Conservation (phyloP, 2,113 vertebrate genomes). For the Anoplopoma fimbria region DNA sequence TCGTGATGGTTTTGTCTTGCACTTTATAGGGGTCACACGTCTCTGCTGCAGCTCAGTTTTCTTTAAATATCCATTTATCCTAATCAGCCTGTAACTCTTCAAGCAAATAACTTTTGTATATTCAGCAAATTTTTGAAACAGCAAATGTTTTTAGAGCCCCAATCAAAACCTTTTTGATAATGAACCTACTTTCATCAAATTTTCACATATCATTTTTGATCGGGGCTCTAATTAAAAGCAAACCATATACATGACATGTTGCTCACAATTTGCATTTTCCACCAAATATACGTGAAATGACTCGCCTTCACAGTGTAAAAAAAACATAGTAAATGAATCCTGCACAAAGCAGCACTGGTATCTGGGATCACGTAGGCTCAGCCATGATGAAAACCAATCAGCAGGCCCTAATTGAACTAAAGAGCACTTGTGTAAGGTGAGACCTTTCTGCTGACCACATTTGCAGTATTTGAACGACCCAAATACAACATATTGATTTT, state of each 20-base stretch:
- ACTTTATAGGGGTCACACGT: not conserved
- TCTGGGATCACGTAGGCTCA: not conserved
- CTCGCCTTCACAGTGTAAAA: not conserved
- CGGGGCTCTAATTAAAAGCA: not conserved
- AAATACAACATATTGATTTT: slow-evolving; percentile 12
- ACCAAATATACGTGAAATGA: not conserved
- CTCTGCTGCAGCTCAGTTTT: not conserved
- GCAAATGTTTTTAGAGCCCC: too few species aligned
- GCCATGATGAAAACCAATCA: slow-evolving; percentile 3
- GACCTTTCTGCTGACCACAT: slow-evolving; percentile 12
- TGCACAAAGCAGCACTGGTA: not conserved
- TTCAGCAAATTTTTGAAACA: slow-evolving; percentile 3
- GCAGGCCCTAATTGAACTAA: not conserved
- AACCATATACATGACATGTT: too few species aligned
- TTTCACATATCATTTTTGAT: not conserved
- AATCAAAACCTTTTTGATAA: not conserved
- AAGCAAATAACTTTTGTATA: not conserved
- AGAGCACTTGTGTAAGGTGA: slow-evolving; percentile 9
- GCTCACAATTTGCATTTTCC: not conserved
- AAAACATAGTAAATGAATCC: not conserved
- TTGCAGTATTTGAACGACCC: not conserved
- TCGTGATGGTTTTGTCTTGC: not conserved
- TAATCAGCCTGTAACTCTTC: not conserved
- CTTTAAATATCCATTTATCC: not conserved
- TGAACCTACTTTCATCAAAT: not conserved